These are phyloP conservation scores for Protomyctophum bolini DNA, from an alignment of 2,113 vertebrate genomes.

Conservation along the genomic window DNA sequence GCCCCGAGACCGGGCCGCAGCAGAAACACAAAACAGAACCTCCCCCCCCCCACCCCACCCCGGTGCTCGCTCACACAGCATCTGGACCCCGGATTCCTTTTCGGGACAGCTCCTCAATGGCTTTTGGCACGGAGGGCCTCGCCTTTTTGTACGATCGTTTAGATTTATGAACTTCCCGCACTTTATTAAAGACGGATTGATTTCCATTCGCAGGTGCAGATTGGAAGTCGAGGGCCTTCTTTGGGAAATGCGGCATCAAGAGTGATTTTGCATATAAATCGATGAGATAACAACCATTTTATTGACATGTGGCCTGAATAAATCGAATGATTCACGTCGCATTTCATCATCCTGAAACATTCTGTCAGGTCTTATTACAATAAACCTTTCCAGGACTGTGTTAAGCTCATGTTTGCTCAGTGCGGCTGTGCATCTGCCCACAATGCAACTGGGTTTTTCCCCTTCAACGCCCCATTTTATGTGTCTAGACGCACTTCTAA, in stretches of 20 bases:
- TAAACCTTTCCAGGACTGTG: slow-evolving; percentile 21
- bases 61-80: slow-evolving; percentile 27
- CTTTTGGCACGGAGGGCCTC: slow-evolving; percentile 49
- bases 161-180: slow-evolving; percentile 56
- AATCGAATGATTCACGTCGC: not conserved
- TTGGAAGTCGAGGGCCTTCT: slow-evolving; percentile 24
- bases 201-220: slow-evolving; percentile 36
- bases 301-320: not conserved
- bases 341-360: not conserved
- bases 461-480: slow-evolving; percentile 47
- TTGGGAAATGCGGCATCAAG: slow-evolving; percentile 2
- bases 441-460: slow-evolving; percentile 36
- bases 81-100: slow-evolving; percentile 44
- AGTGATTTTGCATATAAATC: slow-evolving; percentile 4
- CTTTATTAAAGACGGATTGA: slow-evolving; percentile 50
- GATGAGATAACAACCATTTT: not conserved
- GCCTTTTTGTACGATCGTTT: slow-evolving; percentile 50
- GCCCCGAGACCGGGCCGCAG: slow-evolving; percentile 51
- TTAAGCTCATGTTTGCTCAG: slow-evolving; percentile 48
- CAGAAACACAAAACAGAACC: slow-evolving; percentile 66
- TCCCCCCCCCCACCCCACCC: slow-evolving; percentile 18
- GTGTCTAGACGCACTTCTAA: slow-evolving; percentile 60
- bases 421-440: slow-evolving; percentile 35
- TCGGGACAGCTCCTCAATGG: slow-evolving; percentile 45
- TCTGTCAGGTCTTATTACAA: slow-evolving; percentile 6